Conservation (phyloP, 2,113 vertebrate species). For the Vidua chalybeata region DNA sequence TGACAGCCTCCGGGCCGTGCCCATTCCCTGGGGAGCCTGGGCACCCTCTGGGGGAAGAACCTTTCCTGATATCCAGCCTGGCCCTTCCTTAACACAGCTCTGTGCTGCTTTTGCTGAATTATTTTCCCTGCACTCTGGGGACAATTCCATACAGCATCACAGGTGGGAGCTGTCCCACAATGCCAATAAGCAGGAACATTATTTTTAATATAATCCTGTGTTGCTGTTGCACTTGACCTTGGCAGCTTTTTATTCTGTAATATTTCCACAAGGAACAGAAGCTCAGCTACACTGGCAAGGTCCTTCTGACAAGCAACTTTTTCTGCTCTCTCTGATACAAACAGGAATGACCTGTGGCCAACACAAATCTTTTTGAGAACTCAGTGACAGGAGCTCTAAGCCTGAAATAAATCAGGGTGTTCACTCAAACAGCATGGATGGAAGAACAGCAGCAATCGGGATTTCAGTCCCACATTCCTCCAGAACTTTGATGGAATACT, state of each 20-base stretch:
- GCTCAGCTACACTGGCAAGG: neutral
- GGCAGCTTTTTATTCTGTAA: neutral
- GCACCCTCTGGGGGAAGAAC: neutral
- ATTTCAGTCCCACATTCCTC: neutral
- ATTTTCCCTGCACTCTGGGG: neutral
- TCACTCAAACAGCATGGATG: neutral
- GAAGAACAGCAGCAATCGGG: neutral
- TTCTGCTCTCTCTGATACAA: neutral
- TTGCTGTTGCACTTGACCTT: neutral
- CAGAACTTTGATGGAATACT: neutral
- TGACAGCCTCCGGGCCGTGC: rapidly evolving
- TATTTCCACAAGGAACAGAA: neutral
- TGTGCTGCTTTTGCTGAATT: neutral
- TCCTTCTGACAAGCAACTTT: neutral
- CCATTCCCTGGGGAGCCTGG: neutral
- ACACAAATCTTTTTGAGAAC: neutral
- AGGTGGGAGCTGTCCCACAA: neutral
- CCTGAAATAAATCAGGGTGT: neutral
- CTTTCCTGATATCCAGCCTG: neutral
- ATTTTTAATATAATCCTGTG: neutral
- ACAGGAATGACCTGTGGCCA: neutral
- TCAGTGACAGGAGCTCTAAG: neutral
- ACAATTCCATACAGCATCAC: neutral
- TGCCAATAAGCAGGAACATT: neutral
- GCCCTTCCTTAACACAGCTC: rapidly evolving